These are phyloP conservation scores for Leptinotarsa lineolata DNA, from an alignment of 1,140 invertebrate species.

Conservation along the genomic window DNA sequence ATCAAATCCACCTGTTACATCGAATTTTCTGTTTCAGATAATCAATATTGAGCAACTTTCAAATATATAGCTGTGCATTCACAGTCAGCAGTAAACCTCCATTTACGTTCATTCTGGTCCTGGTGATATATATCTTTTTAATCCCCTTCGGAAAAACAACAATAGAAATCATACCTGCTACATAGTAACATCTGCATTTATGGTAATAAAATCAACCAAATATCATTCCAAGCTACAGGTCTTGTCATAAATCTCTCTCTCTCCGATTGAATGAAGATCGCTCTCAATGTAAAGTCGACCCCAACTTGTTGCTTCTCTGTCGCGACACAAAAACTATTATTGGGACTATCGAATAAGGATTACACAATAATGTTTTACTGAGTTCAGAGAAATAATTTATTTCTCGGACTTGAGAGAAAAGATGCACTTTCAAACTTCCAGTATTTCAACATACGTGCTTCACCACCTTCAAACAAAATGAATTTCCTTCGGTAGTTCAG, in stretches of 20 bases:
- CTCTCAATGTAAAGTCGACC: background rate
- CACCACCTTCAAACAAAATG: too few species aligned
- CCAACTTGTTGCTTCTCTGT: background rate
- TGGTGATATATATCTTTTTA: constrained; percentile 2
- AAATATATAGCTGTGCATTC: background rate
- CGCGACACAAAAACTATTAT: background rate
- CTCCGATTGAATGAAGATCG: background rate
- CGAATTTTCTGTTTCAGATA: too few species aligned
- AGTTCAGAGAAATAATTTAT: too few species aligned
- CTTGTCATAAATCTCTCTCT: background rate
- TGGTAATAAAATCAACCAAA: background rate
- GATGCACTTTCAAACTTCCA: too few species aligned
- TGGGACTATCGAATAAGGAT: too few species aligned
- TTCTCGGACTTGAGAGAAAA: too few species aligned
- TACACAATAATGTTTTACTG: too few species aligned
- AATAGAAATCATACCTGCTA: background rate
- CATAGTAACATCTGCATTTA: background rate
- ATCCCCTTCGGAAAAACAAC: background rate
- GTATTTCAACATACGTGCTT: too few species aligned
- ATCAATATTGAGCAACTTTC: background rate
- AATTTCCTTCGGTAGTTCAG: too few species aligned
- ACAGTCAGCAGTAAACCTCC: background rate
- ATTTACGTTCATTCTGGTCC: background rate
- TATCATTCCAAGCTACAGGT: background rate
- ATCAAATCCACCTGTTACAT: too few species aligned